These are phyloP conservation scores for Euzetes globulus DNA, from an alignment of 2,888 invertebrate genomes.

Conservation along the genomic window DNA sequence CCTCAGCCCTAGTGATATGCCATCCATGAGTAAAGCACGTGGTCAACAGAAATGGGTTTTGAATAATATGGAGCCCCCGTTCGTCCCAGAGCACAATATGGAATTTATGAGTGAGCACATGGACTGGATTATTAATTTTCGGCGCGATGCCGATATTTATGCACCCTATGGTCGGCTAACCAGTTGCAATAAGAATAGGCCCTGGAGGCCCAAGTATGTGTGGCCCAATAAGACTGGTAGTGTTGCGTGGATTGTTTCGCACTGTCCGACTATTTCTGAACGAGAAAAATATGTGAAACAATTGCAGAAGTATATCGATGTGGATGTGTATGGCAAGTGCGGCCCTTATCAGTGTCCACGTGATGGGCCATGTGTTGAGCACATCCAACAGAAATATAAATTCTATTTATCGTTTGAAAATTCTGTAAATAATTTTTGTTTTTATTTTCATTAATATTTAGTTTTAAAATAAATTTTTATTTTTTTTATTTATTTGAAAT, in stretches of 20 bases:
- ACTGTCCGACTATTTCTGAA: constrained; percentile 18
- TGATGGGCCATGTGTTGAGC: not conserved
- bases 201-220: not conserved
- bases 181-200: not conserved
- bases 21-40: not conserved
- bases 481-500: too few relatives aligned
- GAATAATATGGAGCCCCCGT: constrained; percentile 31
- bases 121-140: constrained; percentile 4
- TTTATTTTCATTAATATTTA: too few relatives aligned
- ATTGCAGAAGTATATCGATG: constrained; percentile 19
- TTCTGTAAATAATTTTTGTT: constrained; percentile 15
- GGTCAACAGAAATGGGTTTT: constrained; percentile 28
- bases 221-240: not conserved
- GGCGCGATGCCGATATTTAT: constrained; percentile 21
- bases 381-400: constrained; percentile 39
- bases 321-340: constrained; percentile 35
- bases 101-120: not conserved
- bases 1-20: not conserved
- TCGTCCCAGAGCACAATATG: not conserved
- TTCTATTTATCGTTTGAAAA: constrained; percentile 45
- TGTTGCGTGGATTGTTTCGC: constrained; percentile 34
- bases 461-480: too few relatives aligned
- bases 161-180: constrained; percentile 18
- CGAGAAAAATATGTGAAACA: constrained; percentile 31
- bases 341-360: constrained; percentile 11